Evolutionary conservation across 2,113 vertebrate species (phyloP).

Genomic region (Oxyruncus cristatus): DNA sequence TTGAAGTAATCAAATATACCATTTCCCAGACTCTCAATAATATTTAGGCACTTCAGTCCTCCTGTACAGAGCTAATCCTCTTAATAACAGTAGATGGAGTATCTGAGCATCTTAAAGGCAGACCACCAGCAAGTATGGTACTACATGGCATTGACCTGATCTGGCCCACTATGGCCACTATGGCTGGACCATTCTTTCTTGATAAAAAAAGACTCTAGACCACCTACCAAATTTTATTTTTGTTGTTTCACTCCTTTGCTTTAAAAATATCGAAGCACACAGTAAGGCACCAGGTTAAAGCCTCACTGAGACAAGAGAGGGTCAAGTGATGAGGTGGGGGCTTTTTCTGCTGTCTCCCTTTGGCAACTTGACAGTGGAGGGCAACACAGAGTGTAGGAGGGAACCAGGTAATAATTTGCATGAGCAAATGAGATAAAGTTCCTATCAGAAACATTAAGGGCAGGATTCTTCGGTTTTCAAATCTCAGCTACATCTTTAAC

Average conservation of each 20-base stretch:
- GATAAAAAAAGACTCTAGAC: not conserved
- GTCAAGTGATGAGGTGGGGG: not conserved
- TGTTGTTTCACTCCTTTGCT: not conserved
- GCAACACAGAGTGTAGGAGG: not conserved
- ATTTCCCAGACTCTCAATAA: not conserved
- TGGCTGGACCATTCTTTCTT: not conserved
- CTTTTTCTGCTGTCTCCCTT: not conserved
- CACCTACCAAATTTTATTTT: not conserved
- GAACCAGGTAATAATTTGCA: not conserved
- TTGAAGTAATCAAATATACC: not conserved
- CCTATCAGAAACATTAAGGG: not conserved
- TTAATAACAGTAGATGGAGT: not conserved
- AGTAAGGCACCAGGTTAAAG: not conserved
- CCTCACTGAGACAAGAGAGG: not conserved
- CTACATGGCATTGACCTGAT: rapidly evolving
- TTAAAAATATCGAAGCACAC: not conserved
- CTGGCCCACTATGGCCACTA: not conserved
- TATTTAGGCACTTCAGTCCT: not conserved
- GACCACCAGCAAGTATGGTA: not conserved
- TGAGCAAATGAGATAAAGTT: not conserved
- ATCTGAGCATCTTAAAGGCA: not conserved
- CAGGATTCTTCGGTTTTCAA: not conserved
- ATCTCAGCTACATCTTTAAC: not conserved
- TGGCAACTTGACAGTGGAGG: not conserved
- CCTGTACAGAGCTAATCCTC: not conserved